phyloP scores from a whole-genome alignment of 2,113 vertebrate genomes.

The Nothobranchius kuhntae region DNA sequence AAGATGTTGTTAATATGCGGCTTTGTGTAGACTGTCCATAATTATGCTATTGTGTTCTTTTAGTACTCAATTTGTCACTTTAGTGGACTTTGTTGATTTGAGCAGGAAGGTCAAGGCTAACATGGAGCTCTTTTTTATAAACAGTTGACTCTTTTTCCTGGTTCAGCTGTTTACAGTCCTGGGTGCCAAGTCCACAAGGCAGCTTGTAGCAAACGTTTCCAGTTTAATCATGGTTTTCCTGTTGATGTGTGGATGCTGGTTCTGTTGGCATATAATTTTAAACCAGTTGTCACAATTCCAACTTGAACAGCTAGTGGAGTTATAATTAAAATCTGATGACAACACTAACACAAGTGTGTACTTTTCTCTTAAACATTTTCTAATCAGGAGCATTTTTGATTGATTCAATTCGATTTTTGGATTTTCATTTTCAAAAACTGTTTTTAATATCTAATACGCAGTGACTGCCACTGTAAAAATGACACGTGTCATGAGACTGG shows the following conservation, averaged over 20 bases:
- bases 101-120: slow-evolving; percentile 44
- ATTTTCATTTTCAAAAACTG: no score
- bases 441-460: slow-evolving; percentile 14
- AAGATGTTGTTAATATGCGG: slow-evolving; percentile 1
- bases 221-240: slow-evolving; percentile 42
- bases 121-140: slow-evolving; percentile 51
- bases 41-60: background rate
- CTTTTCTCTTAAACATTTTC: background rate
- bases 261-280: slow-evolving; percentile 38
- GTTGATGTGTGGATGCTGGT: slow-evolving; percentile 30
- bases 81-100: slow-evolving; percentile 10
- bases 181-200: slow-evolving; percentile 43
- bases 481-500: slow-evolving; percentile 37
- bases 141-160: slow-evolving; percentile 48
- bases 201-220: slow-evolving; percentile 28
- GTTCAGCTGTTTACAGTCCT: slow-evolving; percentile 50
- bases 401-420: no score
- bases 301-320: slow-evolving; percentile 47
- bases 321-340: slow-evolving; percentile 65
- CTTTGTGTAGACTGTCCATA: slow-evolving; percentile 2
- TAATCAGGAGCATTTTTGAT: background rate
- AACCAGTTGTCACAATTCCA: slow-evolving; percentile 43
- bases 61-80: background rate
- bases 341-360: slow-evolving; percentile 28
- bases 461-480: slow-evolving; percentile 47